Conservation (phyloP, 2,797 vertebrate species). For the Yasuhikotakia modesta region DNA sequence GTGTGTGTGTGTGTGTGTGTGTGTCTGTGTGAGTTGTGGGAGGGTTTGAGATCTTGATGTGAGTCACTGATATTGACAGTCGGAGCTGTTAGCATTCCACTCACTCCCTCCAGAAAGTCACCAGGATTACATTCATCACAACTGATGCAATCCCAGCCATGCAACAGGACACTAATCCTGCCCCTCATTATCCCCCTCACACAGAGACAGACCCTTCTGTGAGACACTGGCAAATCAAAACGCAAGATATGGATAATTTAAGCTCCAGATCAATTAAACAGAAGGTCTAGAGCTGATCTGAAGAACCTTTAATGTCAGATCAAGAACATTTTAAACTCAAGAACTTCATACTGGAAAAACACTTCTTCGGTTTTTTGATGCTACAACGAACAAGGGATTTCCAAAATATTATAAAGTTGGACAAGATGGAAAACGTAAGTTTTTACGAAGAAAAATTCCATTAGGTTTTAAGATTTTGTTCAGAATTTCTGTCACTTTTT, state of each 20-base stretch:
- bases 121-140: conserved; percentile 55
- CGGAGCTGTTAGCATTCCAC: conserved; percentile 45
- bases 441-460: neutral
- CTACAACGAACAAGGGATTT: neutral
- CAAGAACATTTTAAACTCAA: no score
- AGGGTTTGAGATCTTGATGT: conserved; percentile 44
- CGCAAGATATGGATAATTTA: neutral
- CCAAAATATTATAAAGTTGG: neutral
- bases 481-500: neutral
- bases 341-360: no score
- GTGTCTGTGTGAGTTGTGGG: neutral
- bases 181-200: neutral
- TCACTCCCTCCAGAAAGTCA: conserved; percentile 35
- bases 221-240: neutral
- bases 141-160: conserved; percentile 38
- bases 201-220: neutral
- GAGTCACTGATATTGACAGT: conserved; percentile 56
- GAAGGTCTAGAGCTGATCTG: neutral
- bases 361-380: neutral
- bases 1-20: neutral
- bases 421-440: neutral
- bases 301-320: neutral
- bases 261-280: neutral
- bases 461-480: neutral
- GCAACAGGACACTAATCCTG: neutral